A percentile compares a stretch with the other conserved stretches of the same genome.
Conservation (phyloP, 2,888 invertebrate genomes). For the Apoda limacodes region DNA sequence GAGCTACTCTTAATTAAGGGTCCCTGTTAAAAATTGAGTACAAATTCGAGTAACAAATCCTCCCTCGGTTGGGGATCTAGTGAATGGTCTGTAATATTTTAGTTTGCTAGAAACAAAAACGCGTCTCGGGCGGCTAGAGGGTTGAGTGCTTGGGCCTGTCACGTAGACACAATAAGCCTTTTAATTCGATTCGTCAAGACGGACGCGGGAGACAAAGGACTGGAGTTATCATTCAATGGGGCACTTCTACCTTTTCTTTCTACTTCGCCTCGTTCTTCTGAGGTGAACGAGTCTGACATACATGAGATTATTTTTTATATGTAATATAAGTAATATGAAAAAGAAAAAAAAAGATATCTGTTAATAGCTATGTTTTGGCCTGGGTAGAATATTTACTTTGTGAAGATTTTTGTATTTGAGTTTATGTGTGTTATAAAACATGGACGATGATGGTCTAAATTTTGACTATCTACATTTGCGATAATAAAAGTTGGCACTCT, state of each 20-base stretch:
- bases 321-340: no score
- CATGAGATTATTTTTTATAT: no score
- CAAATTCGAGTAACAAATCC: constrained; percentile 65
- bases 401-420: no score
- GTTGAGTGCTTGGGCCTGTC: constrained; percentile 42
- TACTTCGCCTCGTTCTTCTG: constrained; percentile 60
- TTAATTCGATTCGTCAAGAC: constrained; percentile 70
- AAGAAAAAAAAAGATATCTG: no score
- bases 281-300: constrained; percentile 36
- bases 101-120: constrained; percentile 68
- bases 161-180: constrained; percentile 71
- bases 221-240: constrained; percentile 69
- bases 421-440: no score
- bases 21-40: constrained; percentile 69
- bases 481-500: no score
- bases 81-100: constrained; percentile 69
- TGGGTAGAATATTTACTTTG: no score
- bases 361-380: no score
- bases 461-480: no score
- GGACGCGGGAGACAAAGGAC: constrained; percentile 63
- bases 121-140: constrained; percentile 38
- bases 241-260: constrained; percentile 69
- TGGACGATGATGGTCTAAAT: no score
- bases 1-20: constrained; percentile 66
- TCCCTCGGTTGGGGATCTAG: constrained; percentile 48